phyloP scores from a whole-genome alignment of 2,113 vertebrate genomes.

The Dendrocopos noguchii region DNA sequence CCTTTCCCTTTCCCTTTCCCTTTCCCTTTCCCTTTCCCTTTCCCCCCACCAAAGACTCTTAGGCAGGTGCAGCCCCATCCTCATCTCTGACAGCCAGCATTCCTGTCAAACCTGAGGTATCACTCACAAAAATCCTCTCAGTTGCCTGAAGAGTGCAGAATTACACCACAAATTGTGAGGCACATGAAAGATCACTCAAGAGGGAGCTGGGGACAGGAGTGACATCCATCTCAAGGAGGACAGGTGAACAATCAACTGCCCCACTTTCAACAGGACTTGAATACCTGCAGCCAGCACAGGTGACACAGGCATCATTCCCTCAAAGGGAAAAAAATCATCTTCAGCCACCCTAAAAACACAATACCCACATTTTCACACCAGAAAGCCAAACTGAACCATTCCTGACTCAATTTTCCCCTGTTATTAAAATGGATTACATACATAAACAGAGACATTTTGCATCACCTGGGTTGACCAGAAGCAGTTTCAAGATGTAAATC shows the following conservation, averaged over 20 bases:
- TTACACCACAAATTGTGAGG: background rate
- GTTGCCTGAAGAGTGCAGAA: constrained; percentile 46
- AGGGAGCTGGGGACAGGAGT: background rate
- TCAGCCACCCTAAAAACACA: background rate
- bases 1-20: too few relatives aligned
- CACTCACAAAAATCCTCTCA: background rate
- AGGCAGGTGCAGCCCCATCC: background rate
- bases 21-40: too few relatives aligned
- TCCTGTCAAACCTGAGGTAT: background rate
- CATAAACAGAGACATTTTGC: background rate
- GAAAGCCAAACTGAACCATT: background rate
- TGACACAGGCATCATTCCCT: background rate
- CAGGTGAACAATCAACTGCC: background rate
- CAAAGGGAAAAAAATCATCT: background rate
- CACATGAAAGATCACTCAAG: background rate
- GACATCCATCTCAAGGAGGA: background rate
- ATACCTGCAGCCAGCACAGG: background rate
- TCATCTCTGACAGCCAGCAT: background rate
- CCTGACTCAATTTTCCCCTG: background rate
- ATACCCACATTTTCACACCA: background rate
- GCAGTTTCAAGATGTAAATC: background rate
- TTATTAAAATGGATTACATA: background rate
- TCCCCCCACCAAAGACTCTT: background rate
- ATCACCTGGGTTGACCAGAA: background rate
- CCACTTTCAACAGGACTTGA: background rate